phyloP scores from a whole-genome alignment of 2,113 vertebrate genomes.

The Baryphthengus martii region DNA sequence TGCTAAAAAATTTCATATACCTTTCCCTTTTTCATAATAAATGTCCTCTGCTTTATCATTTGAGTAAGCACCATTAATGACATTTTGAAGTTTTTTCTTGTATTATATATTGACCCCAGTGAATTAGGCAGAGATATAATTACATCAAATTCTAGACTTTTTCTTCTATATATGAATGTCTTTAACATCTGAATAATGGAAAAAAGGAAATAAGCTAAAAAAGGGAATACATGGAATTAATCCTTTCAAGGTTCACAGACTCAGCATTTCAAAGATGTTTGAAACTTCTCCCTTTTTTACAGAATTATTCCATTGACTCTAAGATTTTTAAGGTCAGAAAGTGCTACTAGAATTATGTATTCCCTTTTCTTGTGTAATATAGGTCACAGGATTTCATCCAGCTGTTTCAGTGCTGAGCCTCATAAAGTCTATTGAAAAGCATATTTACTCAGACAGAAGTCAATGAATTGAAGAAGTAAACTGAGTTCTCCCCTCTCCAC shows the following conservation, averaged over 20 bases:
- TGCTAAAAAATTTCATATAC: background rate
- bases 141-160: background rate
- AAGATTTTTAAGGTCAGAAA: slow-evolving; percentile 22
- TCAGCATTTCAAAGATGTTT: background rate
- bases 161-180: background rate
- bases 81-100: background rate
- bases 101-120: background rate
- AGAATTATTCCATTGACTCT: background rate
- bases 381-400: slow-evolving; percentile 33
- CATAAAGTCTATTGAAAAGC: slow-evolving; percentile 34
- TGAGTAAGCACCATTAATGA: background rate
- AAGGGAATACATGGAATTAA: background rate
- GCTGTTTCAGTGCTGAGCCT: background rate
- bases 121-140: background rate
- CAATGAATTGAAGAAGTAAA: background rate
- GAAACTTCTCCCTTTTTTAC: background rate
- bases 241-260: background rate
- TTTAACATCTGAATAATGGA: background rate
- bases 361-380: background rate
- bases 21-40: background rate
- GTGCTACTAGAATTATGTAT: background rate
- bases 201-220: background rate
- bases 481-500: background rate
- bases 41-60: background rate
- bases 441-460: slow-evolving; percentile 16